These are phyloP conservation scores for Diarsia dahlii DNA, from an alignment of 2,888 invertebrate species.

Conservation along the genomic window DNA sequence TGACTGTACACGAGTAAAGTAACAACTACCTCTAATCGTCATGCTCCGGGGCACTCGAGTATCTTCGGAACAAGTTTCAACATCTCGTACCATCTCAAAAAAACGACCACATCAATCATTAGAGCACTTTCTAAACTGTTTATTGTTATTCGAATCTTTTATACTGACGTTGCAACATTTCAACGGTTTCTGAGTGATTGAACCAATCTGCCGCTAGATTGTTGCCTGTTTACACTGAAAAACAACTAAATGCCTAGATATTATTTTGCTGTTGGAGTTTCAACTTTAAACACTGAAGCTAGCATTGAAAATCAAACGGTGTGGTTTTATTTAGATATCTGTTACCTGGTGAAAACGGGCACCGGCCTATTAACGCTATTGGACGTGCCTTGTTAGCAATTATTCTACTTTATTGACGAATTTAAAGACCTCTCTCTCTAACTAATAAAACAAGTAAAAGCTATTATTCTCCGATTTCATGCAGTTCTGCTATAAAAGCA, in stretches of 20 bases:
- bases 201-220: conserved; percentile 50
- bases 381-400: conserved; percentile 37
- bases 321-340: not conserved
- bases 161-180: conserved; percentile 59
- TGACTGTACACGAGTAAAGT: conserved; percentile 25
- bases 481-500: conserved; percentile 17
- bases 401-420: conserved; percentile 12
- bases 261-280: not conserved
- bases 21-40: conserved; percentile 71
- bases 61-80: conserved; percentile 79
- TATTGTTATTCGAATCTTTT: conserved; percentile 72
- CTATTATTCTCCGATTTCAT: conserved; percentile 25
- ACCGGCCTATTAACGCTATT: conserved; percentile 33
- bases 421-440: conserved; percentile 26
- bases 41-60: conserved; percentile 70
- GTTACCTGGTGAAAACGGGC: not conserved
- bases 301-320: not conserved
- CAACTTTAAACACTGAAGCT: not conserved
- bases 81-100: conserved; percentile 80
- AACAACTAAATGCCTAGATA: not conserved
- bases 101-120: conserved; percentile 83
- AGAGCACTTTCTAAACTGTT: conserved; percentile 85
- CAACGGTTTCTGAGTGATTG: conserved; percentile 44
- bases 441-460: conserved; percentile 19
- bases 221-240: not conserved